A percentile compares a stretch with the other conserved stretches of the same genome.
Evolutionary conservation across 2,797 vertebrate species (phyloP).

Genomic region (Sarcoramphus papa): DNA sequence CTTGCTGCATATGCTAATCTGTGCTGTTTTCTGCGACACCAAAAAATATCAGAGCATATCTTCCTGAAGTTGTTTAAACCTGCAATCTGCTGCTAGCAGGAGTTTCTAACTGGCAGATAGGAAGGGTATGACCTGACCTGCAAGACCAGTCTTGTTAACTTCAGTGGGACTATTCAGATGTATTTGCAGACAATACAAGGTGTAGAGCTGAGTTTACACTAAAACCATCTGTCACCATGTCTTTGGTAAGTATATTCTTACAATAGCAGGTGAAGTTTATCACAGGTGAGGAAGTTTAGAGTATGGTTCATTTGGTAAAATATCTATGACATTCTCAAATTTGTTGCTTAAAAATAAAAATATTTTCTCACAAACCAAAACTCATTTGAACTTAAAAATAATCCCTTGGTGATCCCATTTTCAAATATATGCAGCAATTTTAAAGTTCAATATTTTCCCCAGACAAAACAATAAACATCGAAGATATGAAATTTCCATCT

Average conservation of each 20-base stretch:
- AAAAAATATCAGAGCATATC: background rate
- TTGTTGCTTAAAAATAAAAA: background rate
- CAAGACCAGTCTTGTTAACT: background rate
- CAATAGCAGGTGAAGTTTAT: background rate
- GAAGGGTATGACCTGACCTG: background rate
- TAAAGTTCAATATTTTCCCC: slow-evolving; percentile 15
- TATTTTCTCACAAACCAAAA: background rate
- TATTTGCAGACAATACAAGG: background rate
- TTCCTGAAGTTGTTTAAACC: background rate
- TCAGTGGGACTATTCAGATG: background rate
- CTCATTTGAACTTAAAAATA: background rate
- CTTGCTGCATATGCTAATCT: background rate
- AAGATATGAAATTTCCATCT: slow-evolving; percentile 27
- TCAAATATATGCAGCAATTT: background rate
- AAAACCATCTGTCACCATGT: background rate
- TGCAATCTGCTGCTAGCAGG: background rate
- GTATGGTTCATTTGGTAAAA: background rate
- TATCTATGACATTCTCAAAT: background rate
- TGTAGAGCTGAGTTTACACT: background rate
- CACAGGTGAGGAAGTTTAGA: background rate
- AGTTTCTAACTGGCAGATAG: background rate
- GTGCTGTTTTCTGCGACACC: background rate
- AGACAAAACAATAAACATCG: slow-evolving; percentile 37
- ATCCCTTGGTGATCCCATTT: background rate
- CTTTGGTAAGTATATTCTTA: background rate